Conservation (phyloP, 2,797 vertebrate genomes). For the Apodemus agrarius region DNA sequence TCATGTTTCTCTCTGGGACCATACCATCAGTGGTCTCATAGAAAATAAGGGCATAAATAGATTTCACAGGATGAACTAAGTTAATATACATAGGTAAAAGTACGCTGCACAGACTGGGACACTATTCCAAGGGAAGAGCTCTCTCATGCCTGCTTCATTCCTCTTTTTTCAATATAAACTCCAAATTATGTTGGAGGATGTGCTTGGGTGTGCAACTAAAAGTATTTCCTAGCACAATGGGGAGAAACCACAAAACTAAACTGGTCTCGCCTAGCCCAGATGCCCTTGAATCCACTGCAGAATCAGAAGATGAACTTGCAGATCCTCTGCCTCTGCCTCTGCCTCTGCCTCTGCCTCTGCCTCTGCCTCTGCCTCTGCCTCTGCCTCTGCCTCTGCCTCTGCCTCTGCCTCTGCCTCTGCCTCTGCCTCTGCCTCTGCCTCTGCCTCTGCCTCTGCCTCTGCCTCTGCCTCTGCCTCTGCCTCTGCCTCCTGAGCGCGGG, state of each 20-base stretch:
- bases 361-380: too few species aligned
- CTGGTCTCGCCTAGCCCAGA: background rate
- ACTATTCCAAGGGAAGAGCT: background rate
- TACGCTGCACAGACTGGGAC: background rate
- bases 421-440: too few species aligned
- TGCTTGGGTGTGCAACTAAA: background rate
- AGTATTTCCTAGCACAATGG: slow-evolving; percentile 40
- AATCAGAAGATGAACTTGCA: background rate
- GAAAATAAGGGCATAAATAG: slow-evolving; percentile 20
- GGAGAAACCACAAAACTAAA: background rate
- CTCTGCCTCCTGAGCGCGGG: background rate
- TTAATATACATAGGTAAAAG: background rate
- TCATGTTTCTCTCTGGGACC: background rate
- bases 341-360: too few species aligned
- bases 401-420: too few species aligned
- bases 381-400: too few species aligned
- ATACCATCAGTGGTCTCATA: background rate
- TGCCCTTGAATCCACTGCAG: background rate
- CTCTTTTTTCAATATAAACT: slow-evolving; percentile 34
- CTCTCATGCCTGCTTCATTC: background rate
- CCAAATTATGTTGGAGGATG: slow-evolving; percentile 16
- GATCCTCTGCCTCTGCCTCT: background rate
- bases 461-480: too few species aligned
- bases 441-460: too few species aligned
- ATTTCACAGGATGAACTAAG: background rate